Percentiles rank a stretch among this genome's conserved stretches.
These are phyloP conservation scores for Gymnoscopelus braueri DNA, from an alignment of 2,797 vertebrate genomes.

Conservation along the genomic window DNA sequence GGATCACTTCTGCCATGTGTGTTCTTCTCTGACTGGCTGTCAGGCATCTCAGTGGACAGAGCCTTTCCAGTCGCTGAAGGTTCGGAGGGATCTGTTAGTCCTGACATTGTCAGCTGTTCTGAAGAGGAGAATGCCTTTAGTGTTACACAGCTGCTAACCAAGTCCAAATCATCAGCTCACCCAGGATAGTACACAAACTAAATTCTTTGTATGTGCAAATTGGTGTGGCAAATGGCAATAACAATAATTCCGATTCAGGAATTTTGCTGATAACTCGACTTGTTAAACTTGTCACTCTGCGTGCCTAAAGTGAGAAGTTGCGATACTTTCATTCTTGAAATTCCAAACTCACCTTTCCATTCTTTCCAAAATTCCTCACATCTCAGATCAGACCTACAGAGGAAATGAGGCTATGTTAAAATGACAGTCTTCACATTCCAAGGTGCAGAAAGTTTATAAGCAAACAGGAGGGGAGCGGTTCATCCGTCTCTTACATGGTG, in stretches of 20 bases:
- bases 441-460: background rate
- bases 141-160: conserved; percentile 5
- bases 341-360: conserved; percentile 74
- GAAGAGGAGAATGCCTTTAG: conserved; percentile 8
- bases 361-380: conserved; percentile 81
- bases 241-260: background rate
- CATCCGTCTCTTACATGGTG: conserved; percentile 65
- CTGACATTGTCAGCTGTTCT: conserved; percentile 56
- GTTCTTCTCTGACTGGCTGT: background rate
- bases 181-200: background rate
- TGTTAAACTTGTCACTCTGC: conserved; percentile 7
- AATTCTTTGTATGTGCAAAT: background rate
- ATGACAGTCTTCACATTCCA: background rate
- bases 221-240: too few species aligned
- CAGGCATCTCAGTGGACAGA: conserved; percentile 15
- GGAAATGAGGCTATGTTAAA: background rate
- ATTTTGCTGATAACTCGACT: background rate
- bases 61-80: conserved; percentile 7
- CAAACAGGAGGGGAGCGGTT: too few species aligned
- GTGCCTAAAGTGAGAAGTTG: too few species aligned
- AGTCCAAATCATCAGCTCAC: conserved; percentile 15
- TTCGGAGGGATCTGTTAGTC: conserved; percentile 15
- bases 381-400: conserved; percentile 82
- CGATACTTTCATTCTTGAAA: too few species aligned
- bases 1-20: background rate